Conservation (phyloP, 2,113 vertebrate species). For the Solea senegalensis region DNA sequence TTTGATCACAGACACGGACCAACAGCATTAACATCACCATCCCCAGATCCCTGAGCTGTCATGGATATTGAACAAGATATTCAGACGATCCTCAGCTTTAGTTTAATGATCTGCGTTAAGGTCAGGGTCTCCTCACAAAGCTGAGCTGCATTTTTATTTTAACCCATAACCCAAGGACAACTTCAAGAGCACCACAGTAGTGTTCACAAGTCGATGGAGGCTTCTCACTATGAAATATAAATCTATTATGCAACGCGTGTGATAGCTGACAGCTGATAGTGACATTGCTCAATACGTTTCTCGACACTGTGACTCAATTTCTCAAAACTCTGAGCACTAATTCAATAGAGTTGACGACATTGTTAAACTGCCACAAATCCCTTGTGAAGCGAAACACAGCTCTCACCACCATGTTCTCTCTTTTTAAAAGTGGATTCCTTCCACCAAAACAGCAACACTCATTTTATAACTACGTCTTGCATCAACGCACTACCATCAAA, state of each 20-base stretch:
- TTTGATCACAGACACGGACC: not conserved
- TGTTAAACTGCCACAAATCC: too few species aligned
- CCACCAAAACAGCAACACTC: too few species aligned
- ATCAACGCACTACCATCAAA: too few species aligned
- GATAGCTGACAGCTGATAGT: too few species aligned
- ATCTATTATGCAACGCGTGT: not conserved
- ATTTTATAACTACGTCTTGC: too few species aligned
- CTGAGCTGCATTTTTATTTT: conserved; percentile 5
- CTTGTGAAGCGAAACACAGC: too few species aligned
- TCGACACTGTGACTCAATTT: too few species aligned
- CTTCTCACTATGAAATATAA: not conserved
- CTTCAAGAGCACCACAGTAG: not conserved
- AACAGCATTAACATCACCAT: not conserved
- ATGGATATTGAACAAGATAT: not conserved
- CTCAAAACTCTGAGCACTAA: too few species aligned
- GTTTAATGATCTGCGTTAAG: not conserved
- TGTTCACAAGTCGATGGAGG: not conserved
- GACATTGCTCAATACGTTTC: not conserved
- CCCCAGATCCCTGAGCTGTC: not conserved
- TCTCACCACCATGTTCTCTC: too few species aligned
- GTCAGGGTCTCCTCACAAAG: conserved; percentile 1
- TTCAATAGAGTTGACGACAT: too few species aligned
- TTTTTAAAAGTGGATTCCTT: too few species aligned
- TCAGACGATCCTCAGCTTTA: not conserved
- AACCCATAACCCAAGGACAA: not conserved